phyloP scores from a whole-genome alignment of 2,888 invertebrate genomes.

The Bellardia pandia region DNA sequence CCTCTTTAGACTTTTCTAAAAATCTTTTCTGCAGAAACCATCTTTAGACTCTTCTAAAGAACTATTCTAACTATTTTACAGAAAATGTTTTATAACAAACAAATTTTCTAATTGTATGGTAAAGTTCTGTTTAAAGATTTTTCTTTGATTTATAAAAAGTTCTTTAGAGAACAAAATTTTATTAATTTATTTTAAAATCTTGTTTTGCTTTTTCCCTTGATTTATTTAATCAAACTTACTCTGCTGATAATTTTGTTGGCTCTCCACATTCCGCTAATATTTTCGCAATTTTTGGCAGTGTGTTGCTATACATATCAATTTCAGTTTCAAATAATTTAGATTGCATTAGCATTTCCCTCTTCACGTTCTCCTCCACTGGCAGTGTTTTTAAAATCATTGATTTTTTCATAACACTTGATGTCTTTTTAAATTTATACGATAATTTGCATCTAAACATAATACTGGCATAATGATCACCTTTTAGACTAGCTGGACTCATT shows the following conservation, averaged over 20 bases:
- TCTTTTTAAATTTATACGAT: constrained; percentile 21
- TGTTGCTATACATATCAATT: constrained; percentile 75
- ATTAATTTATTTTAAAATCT: no score
- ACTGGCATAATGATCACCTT: constrained; percentile 77
- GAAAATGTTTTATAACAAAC: no score
- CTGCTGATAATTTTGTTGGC: constrained; percentile 71
- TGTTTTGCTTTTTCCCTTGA: not conserved
- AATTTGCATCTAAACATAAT: constrained; percentile 75
- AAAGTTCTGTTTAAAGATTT: no score
- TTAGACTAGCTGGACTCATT: constrained; percentile 72
- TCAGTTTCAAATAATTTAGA: constrained; percentile 75
- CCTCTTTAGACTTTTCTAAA: no score
- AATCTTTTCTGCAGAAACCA: no score
- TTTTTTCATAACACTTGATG: not conserved
- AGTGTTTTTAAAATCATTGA: constrained; percentile 75
- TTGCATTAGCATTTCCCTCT: constrained; percentile 73
- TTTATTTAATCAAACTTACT: constrained; percentile 9
- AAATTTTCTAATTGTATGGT: no score
- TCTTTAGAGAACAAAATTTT: not conserved
- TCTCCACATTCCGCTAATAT: constrained; percentile 73
- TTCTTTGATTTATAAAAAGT: not conserved
- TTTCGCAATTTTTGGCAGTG: constrained; percentile 75
- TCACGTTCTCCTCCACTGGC: constrained; percentile 70
- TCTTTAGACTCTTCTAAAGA: no score
- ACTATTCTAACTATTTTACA: no score